Conservation (phyloP, 1,140 invertebrate genomes). For the Dolichoris vasculosae region DNA sequence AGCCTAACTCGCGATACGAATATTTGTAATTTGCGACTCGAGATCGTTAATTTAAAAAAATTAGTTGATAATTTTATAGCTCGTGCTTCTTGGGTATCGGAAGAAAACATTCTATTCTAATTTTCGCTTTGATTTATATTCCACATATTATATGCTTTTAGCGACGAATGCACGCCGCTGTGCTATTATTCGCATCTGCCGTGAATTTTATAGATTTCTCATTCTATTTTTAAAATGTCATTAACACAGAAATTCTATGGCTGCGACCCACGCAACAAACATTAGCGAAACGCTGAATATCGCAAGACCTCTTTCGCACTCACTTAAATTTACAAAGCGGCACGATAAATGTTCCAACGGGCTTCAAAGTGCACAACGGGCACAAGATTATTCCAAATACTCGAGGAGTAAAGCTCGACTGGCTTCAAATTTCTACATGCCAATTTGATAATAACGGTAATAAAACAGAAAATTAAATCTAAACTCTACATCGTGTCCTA, state of each 20-base stretch:
- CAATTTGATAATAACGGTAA: conserved; percentile 48
- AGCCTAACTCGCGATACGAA: background rate
- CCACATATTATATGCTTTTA: conserved; percentile 22
- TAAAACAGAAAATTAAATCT: conserved; percentile 45
- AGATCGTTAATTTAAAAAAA: too few species aligned
- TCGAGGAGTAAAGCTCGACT: background rate
- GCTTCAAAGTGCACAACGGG: conserved; percentile 9
- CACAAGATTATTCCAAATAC: background rate
- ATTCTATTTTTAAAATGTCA: conserved; percentile 47
- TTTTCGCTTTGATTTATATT: conserved; percentile 17
- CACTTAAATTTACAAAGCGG: conserved; percentile 53
- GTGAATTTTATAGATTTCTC: conserved; percentile 52
- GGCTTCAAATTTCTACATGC: conserved; percentile 35
- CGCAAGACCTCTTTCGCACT: conserved; percentile 50
- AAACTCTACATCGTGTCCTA: conserved; percentile 12
- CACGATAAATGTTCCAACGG: conserved; percentile 46
- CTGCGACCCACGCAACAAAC: conserved; percentile 45
- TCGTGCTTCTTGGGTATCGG: background rate
- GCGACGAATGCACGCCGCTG: conserved; percentile 34
- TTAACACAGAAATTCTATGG: conserved; percentile 55
- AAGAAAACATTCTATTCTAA: background rate
- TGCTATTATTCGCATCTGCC: conserved; percentile 51
- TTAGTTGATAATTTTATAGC: background rate
- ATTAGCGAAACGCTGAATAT: conserved; percentile 44
- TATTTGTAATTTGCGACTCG: too few species aligned